Evolutionary conservation across 2,113 vertebrate genomes (phyloP).

Genomic region (Piprites chloris): DNA sequence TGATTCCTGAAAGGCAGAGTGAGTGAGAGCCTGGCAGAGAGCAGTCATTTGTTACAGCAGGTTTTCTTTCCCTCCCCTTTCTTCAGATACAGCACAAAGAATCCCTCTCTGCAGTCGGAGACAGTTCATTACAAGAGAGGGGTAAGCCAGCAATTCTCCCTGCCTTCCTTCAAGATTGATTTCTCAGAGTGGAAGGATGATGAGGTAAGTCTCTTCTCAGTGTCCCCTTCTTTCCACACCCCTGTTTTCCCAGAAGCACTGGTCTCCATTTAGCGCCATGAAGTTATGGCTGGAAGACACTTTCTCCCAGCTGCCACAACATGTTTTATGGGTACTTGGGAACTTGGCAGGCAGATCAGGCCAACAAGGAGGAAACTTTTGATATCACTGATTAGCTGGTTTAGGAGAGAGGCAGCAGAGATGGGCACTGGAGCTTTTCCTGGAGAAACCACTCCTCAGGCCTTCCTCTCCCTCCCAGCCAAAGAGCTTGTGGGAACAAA

Average conservation of each 20-base stretch:
- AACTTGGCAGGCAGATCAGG: background rate
- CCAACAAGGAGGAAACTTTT: background rate
- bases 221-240: background rate
- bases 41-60: background rate
- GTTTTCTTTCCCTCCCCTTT: background rate
- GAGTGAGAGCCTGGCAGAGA: background rate
- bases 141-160: conserved; percentile 95
- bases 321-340: background rate
- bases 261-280: background rate
- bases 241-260: background rate
- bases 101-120: conserved; percentile 86
- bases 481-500: background rate
- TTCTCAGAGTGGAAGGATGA: conserved; percentile 97
- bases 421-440: background rate
- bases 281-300: background rate
- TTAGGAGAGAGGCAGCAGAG: background rate
- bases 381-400: background rate
- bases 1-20: background rate
- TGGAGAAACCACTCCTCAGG: background rate
- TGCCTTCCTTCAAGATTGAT: conserved; percentile 95
- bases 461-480: background rate
- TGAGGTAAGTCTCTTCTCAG: conserved; percentile 78
- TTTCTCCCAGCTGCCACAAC: background rate
- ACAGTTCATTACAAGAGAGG: conserved; percentile 95
- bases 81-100: conserved; percentile 90